phyloP scores from a whole-genome alignment of 2,888 invertebrate genomes.

The Rhodophaea formosa region DNA sequence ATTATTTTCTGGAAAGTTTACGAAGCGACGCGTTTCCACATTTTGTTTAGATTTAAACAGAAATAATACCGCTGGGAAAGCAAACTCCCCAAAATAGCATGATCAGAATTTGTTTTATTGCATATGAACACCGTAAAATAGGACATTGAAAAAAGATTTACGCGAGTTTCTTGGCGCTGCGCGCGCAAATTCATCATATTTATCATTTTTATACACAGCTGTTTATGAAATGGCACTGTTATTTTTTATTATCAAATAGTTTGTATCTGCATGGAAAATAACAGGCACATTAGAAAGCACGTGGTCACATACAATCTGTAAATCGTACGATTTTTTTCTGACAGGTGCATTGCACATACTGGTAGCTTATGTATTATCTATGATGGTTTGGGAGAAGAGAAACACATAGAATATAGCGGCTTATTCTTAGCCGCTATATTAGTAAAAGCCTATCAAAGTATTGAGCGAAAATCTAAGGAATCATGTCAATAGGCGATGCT shows the following conservation, averaged over 20 bases:
- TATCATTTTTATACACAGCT: neutral
- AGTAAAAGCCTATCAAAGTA: no score
- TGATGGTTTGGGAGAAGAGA: no score
- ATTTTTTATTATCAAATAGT: neutral
- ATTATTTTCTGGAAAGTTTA: neutral
- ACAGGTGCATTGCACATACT: no score
- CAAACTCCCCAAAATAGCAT: slow-evolving; percentile 14
- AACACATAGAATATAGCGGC: no score
- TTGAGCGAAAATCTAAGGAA: no score
- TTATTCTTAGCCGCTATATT: no score
- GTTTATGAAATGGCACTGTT: neutral
- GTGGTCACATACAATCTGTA: no score
- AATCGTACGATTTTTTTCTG: no score
- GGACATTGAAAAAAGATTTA: slow-evolving; percentile 25
- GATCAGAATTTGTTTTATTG: slow-evolving; percentile 21
- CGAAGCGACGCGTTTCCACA: slow-evolving; percentile 4
- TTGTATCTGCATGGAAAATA: neutral
- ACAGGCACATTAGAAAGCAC: neutral
- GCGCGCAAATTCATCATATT: slow-evolving; percentile 18
- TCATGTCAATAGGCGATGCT: no score
- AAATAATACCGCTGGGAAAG: slow-evolving; percentile 7
- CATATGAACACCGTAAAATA: slow-evolving; percentile 23
- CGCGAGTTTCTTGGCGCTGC: slow-evolving; percentile 19
- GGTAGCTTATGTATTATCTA: no score
- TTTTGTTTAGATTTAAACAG: slow-evolving; percentile 3